Conservation (phyloP, 2,113 vertebrate genomes). For the Trogon melanurus region DNA sequence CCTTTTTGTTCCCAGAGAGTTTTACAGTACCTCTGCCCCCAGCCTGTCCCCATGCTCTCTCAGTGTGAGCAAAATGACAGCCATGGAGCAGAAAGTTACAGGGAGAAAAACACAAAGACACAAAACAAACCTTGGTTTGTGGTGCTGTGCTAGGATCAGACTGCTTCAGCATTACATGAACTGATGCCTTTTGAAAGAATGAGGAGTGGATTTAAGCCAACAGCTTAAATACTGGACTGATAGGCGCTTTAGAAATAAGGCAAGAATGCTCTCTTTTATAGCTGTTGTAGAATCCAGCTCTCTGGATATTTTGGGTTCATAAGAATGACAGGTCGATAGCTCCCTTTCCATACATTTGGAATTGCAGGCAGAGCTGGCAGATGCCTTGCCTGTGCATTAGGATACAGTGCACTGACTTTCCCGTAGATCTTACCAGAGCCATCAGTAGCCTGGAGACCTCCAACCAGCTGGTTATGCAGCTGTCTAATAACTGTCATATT, state of each 20-base stretch:
- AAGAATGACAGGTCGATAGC: background rate
- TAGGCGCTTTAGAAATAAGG: background rate
- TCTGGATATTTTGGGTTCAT: background rate
- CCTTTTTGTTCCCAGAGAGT: background rate
- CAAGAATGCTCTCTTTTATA: background rate
- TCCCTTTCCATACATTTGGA: slow-evolving; percentile 16
- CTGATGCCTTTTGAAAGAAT: background rate
- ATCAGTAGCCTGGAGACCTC: slow-evolving; percentile 47
- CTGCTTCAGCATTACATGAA: background rate
- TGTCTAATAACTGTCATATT: slow-evolving; percentile 48
- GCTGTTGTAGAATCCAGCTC: background rate
- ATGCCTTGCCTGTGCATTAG: slow-evolving; percentile 10
- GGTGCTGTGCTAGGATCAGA: background rate
- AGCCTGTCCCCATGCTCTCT: background rate
- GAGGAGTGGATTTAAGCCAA: background rate
- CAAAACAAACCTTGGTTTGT: background rate
- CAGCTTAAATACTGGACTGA: background rate
- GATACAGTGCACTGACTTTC: slow-evolving; percentile 2
- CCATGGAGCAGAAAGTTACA: background rate
- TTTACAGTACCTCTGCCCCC: background rate
- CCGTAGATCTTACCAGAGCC: background rate
- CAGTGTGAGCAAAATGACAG: background rate
- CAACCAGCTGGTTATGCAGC: slow-evolving; percentile 65
- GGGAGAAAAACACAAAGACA: background rate
- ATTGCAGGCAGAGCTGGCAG: background rate